These are phyloP conservation scores for Spea hammondii DNA, from an alignment of 2,797 vertebrate genomes.

Conservation along the genomic window DNA sequence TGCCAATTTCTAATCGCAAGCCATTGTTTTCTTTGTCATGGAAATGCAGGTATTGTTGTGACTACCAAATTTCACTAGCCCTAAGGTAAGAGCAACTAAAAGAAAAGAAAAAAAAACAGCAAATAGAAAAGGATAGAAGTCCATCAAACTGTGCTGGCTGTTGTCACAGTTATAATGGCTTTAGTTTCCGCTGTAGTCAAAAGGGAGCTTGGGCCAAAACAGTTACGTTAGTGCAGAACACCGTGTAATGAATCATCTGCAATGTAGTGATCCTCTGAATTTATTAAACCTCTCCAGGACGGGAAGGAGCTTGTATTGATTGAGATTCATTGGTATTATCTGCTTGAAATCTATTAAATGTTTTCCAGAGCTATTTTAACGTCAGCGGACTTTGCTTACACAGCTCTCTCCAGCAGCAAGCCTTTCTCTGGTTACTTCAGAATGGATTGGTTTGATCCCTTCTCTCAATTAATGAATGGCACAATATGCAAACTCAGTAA, in stretches of 20 bases:
- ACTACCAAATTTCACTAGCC: slow-evolving; percentile 14
- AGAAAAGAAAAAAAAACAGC: slow-evolving; percentile 4
- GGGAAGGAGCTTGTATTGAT: slow-evolving; percentile 24
- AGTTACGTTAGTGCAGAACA: slow-evolving; percentile 1
- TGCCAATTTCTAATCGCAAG: not conserved
- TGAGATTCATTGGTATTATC: slow-evolving; percentile 18
- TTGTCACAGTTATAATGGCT: not conserved
- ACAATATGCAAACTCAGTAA: slow-evolving; percentile 16
- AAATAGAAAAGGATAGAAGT: slow-evolving; percentile 9
- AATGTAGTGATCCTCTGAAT: slow-evolving; percentile 5
- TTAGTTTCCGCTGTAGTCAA: not conserved
- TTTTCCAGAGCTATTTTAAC: slow-evolving; percentile 21
- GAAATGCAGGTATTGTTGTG: slow-evolving; percentile 5
- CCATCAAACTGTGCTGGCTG: slow-evolving; percentile 6
- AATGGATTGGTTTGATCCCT: slow-evolving; percentile 21
- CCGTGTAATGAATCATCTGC: slow-evolving; percentile 9
- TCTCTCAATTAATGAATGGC: slow-evolving; percentile 27
- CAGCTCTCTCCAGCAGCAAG: not conserved
- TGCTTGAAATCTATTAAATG: slow-evolving; percentile 18
- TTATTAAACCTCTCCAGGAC: slow-evolving; percentile 6
- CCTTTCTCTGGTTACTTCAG: slow-evolving; percentile 3
- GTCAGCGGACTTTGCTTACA: slow-evolving; percentile 19
- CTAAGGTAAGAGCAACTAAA: slow-evolving; percentile 13
- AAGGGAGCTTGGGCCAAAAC: not conserved
- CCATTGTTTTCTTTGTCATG: slow-evolving; percentile 23